A percentile compares a stretch with the other conserved stretches of the same genome.
phyloP scores from a whole-genome alignment of 2,888 invertebrate genomes.

The Eristalis tenax region DNA sequence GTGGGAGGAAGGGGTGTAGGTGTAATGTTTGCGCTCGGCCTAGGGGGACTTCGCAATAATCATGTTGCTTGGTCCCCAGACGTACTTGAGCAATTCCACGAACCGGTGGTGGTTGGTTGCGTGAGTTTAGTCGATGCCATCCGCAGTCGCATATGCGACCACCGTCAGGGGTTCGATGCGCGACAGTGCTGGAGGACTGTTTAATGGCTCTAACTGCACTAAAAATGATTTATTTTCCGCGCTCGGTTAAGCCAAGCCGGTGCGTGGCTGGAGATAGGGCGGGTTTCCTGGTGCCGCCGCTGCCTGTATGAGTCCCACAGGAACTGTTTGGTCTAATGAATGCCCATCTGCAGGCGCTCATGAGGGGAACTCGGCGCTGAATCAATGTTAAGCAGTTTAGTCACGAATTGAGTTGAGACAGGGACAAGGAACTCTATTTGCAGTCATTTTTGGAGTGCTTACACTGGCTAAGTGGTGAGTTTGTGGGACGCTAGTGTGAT shows the following conservation, averaged over 20 bases:
- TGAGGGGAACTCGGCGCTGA: not conserved
- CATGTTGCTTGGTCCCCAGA: conserved; percentile 24
- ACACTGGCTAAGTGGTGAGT: not conserved
- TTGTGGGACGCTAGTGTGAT: not conserved
- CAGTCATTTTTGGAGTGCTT: not conserved
- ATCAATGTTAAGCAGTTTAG: not conserved
- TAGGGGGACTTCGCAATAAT: conserved; percentile 46
- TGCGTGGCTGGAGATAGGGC: not conserved
- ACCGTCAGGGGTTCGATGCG: conserved; percentile 42
- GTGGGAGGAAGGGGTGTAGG: conserved; percentile 12
- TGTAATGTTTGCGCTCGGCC: conserved; percentile 27
- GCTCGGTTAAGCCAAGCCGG: conserved; percentile 5
- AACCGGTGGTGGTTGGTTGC: conserved; percentile 45
- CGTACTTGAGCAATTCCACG: conserved; percentile 14
- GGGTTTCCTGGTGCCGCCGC: not conserved
- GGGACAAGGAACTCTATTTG: not conserved
- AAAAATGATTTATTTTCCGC: conserved; percentile 39
- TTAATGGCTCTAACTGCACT: conserved; percentile 18
- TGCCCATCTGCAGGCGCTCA: not conserved
- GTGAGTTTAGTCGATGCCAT: conserved; percentile 25
- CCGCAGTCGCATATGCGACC: conserved; percentile 35
- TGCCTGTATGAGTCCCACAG: not conserved
- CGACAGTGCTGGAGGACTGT: not conserved
- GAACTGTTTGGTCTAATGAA: not conserved
- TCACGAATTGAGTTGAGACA: not conserved